These are phyloP conservation scores for Notarius lentiginosus DNA, from an alignment of 2,113 vertebrate species.

Conservation along the genomic window DNA sequence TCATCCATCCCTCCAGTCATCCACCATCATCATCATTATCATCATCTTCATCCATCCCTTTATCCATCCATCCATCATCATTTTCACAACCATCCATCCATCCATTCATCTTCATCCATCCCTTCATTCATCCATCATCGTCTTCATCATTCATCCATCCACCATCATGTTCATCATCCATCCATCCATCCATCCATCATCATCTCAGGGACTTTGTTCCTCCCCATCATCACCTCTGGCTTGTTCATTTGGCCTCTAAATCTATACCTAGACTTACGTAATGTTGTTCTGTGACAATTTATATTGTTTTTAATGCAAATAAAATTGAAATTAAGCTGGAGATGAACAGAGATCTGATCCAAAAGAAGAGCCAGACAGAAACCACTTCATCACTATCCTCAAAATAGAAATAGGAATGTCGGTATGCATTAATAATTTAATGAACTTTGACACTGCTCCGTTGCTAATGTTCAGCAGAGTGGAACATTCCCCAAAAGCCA, in stretches of 20 bases:
- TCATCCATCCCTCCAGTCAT: no score
- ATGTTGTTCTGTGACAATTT: neutral
- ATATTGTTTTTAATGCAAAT: neutral
- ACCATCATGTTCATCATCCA: neutral
- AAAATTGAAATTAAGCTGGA: constrained; percentile 27
- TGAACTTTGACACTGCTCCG: constrained; percentile 45
- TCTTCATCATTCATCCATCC: neutral
- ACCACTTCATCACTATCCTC: constrained; percentile 43
- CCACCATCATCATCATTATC: no score
- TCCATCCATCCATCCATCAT: neutral
- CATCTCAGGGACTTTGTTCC: neutral
- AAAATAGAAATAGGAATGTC: constrained; percentile 51
- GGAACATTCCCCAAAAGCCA: constrained; percentile 8
- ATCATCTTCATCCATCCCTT: no score
- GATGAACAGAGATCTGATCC: constrained; percentile 46
- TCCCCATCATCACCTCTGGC: neutral
- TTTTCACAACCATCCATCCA: no score
- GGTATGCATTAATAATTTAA: constrained; percentile 49
- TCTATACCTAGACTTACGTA: neutral
- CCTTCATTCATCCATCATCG: neutral
- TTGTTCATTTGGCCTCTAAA: neutral
- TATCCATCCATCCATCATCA: no score
- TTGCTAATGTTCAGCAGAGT: constrained; percentile 28
- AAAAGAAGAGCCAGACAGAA: constrained; percentile 34
- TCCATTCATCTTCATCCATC: no score